These are phyloP conservation scores for Hirtodrosophila trivittata DNA, from an alignment of 2,888 invertebrate genomes.

Conservation along the genomic window DNA sequence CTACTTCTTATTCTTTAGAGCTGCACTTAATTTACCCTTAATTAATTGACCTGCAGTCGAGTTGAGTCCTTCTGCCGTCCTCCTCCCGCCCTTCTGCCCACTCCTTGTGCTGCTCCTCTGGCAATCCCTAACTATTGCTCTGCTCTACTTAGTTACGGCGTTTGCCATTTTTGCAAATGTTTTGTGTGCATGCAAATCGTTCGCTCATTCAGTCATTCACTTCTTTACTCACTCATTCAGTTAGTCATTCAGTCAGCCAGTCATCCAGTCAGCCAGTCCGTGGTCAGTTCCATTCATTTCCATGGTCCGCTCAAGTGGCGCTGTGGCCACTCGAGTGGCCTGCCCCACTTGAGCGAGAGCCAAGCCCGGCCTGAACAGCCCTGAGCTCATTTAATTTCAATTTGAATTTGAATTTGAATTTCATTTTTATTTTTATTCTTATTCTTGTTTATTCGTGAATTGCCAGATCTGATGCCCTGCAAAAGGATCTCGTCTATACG, in stretches of 20 bases:
- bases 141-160: conserved; percentile 48
- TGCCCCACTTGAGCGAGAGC: conserved; percentile 52
- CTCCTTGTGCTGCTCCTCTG: background rate
- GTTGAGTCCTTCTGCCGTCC: background rate
- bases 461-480: conserved; percentile 13
- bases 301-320: conserved; percentile 64
- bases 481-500: background rate
- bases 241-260: conserved; percentile 25
- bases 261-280: conserved; percentile 36
- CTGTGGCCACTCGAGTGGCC: conserved; percentile 67
- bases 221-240: conserved; percentile 42
- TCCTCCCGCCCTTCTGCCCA: conserved; percentile 5
- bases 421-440: conserved; percentile 2
- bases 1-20: conserved; percentile 23
- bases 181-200: conserved; percentile 71
- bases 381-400: conserved; percentile 58
- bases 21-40: conserved; percentile 77
- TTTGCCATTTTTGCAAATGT: conserved; percentile 69
- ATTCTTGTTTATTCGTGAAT: conserved; percentile 22
- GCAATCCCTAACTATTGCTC: conserved; percentile 13
- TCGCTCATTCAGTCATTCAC: conserved; percentile 40
- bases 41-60: conserved; percentile 77
- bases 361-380: conserved; percentile 39
- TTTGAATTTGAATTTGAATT: conserved; percentile 45
- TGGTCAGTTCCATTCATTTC: conserved; percentile 71